Evolutionary conservation across 1,140 invertebrate genomes (phyloP).

Genomic region (Drosophila mojavensis): DNA sequence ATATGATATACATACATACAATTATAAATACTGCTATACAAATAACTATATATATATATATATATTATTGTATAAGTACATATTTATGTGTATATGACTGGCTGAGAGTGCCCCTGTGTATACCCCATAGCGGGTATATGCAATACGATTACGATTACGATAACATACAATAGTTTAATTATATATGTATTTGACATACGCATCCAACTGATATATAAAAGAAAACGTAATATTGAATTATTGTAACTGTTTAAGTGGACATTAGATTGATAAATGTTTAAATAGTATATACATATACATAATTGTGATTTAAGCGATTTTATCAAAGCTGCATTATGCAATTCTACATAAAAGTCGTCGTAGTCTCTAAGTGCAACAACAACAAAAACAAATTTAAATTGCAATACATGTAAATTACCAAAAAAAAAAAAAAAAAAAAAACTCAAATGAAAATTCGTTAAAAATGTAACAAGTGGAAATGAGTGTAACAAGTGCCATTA

Average conservation of each 20-base stretch:
- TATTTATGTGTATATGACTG: slow-evolving; percentile 27
- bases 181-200: slow-evolving; percentile 34
- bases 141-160: slow-evolving; percentile 34
- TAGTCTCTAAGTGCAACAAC: slow-evolving; percentile 68
- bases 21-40: slow-evolving; percentile 5
- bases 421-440: slow-evolving; percentile 28
- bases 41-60: slow-evolving; percentile 21
- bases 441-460: slow-evolving; percentile 23
- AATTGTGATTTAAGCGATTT: slow-evolving; percentile 84
- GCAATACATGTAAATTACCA: slow-evolving; percentile 80
- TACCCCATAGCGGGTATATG: slow-evolving; percentile 26
- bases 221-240: slow-evolving; percentile 56
- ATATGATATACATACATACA: slow-evolving; percentile 37
- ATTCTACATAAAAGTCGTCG: slow-evolving; percentile 79
- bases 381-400: slow-evolving; percentile 48
- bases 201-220: slow-evolving; percentile 42
- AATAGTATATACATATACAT: slow-evolving; percentile 75
- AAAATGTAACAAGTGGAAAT: slow-evolving; percentile 57
- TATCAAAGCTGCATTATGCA: slow-evolving; percentile 82
- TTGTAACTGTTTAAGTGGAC: slow-evolving; percentile 53
- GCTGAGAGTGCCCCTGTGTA: slow-evolving; percentile 45
- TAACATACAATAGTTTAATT: slow-evolving; percentile 42
- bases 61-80: neutral
- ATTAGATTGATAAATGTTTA: slow-evolving; percentile 74
- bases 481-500: slow-evolving; percentile 81